phyloP scores from a whole-genome alignment of 92 coral and sea anemone species.

The Actinernus sp. region DNA sequence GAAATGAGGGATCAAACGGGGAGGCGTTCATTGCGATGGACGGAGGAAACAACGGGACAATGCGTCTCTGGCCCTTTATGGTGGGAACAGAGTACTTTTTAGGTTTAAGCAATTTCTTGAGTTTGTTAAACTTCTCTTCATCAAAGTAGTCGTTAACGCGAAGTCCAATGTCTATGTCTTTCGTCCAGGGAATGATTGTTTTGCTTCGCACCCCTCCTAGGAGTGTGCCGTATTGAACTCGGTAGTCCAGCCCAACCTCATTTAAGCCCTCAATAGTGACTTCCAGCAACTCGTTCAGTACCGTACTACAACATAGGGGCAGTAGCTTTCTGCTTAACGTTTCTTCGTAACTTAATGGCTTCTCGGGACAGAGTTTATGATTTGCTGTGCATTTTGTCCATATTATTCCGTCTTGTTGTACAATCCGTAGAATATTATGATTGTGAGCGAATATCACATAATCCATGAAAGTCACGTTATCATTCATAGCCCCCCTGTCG shows the following conservation, averaged over 20 bases:
- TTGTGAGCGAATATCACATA: constrained; percentile 26
- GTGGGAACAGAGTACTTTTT: constrained; percentile 9
- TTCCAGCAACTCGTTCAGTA: constrained; percentile 29
- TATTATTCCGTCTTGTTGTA: constrained; percentile 25
- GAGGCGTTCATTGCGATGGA: neutral
- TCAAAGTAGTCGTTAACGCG: constrained; percentile 17
- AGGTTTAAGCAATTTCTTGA: neutral
- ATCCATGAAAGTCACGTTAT: constrained; percentile 21
- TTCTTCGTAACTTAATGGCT: constrained; percentile 5
- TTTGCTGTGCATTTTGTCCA: constrained; percentile 53
- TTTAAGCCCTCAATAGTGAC: constrained; percentile 18
- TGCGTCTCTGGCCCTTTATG: constrained; percentile 26
- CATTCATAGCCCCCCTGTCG: constrained; percentile 32
- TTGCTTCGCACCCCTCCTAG: constrained; percentile 64
- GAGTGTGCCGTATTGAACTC: constrained; percentile 57
- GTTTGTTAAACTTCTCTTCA: neutral
- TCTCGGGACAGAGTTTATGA: constrained; percentile 46
- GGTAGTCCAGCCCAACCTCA: constrained; percentile 41
- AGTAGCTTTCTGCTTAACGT: constrained; percentile 15
- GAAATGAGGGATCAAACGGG: constrained; percentile 3
- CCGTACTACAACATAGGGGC: constrained; percentile 43
- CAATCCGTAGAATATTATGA: constrained; percentile 46
- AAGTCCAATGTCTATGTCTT: constrained; percentile 36
- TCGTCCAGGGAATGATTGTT: constrained; percentile 50
- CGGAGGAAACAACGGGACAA: constrained; percentile 22